Percentiles rank a stretch among this genome's conserved stretches.
Conservation (phyloP, 2,797 vertebrate species). For the Sebastes diploproa region DNA sequence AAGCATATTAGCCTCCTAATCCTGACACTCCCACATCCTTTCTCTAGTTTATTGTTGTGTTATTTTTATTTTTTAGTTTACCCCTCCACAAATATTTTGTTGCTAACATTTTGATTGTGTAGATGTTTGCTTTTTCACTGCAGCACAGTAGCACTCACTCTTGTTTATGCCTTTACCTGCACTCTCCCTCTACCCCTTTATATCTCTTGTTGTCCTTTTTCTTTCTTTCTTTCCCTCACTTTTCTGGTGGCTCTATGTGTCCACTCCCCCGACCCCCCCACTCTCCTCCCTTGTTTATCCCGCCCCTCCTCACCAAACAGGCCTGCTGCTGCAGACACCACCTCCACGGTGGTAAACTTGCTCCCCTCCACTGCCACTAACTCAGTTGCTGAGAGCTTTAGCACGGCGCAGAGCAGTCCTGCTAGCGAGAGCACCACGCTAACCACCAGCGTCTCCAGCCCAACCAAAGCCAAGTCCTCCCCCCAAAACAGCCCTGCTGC, state of each 20-base stretch:
- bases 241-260: conserved; percentile 20
- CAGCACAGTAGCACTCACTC: conserved; percentile 62
- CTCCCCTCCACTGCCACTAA: conserved; percentile 94
- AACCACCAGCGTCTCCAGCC: conserved; percentile 85
- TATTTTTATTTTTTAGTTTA: conserved; percentile 17
- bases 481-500: conserved; percentile 79
- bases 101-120: conserved; percentile 62
- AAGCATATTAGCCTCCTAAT: background rate
- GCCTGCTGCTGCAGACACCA: conserved; percentile 88
- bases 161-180: conserved; percentile 57
- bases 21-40: background rate
- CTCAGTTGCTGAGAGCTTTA: conserved; percentile 92
- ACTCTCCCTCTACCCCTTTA: conserved; percentile 28
- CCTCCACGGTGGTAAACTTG: conserved; percentile 90
- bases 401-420: conserved; percentile 92
- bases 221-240: conserved; percentile 35
- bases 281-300: conserved; percentile 1
- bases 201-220: conserved; percentile 31
- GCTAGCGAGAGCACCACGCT: conserved; percentile 92
- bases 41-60: conserved; percentile 14
- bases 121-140: conserved; percentile 53
- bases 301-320: conserved; percentile 79
- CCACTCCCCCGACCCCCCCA: background rate
- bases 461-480: conserved; percentile 78
- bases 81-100: conserved; percentile 40